phyloP scores from a whole-genome alignment of 64 coral and sea anemone species.

The Pocillopora damicornis region DNA sequence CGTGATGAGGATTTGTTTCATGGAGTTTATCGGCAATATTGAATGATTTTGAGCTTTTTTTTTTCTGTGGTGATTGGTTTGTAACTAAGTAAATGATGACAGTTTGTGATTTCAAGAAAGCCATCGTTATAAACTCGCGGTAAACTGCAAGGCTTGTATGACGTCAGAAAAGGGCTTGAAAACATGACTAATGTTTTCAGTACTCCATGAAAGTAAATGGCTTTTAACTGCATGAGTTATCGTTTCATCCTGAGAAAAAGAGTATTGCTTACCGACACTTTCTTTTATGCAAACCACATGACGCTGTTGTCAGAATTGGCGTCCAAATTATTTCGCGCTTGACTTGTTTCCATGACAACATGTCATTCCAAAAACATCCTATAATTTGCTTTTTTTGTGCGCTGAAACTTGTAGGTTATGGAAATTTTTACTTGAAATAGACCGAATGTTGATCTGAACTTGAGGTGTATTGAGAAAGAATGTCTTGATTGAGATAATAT shows the following conservation, averaged over 20 bases:
- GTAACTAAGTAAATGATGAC: background rate
- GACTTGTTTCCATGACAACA: conserved; percentile 10
- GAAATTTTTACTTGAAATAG: background rate
- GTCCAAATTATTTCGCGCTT: background rate
- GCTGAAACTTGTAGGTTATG: background rate
- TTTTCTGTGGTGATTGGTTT: background rate
- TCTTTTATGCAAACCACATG: background rate
- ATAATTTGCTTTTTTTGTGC: background rate
- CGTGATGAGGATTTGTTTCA: background rate
- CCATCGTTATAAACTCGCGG: background rate
- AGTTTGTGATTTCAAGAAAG: background rate
- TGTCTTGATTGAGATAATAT: background rate
- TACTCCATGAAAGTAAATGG: background rate
- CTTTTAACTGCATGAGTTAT: conserved; percentile 3
- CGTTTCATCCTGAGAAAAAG: background rate
- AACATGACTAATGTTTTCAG: background rate
- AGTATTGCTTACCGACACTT: background rate
- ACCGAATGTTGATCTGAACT: background rate
- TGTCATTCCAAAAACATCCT: background rate
- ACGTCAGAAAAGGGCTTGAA: background rate
- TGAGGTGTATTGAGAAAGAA: background rate
- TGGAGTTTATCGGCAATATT: background rate
- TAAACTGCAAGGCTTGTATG: background rate
- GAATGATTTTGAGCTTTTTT: background rate
- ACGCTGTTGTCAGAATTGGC: background rate